Evolutionary conservation across 2,888 invertebrate genomes (phyloP).

Genomic region (Loripinus fragilis): DNA sequence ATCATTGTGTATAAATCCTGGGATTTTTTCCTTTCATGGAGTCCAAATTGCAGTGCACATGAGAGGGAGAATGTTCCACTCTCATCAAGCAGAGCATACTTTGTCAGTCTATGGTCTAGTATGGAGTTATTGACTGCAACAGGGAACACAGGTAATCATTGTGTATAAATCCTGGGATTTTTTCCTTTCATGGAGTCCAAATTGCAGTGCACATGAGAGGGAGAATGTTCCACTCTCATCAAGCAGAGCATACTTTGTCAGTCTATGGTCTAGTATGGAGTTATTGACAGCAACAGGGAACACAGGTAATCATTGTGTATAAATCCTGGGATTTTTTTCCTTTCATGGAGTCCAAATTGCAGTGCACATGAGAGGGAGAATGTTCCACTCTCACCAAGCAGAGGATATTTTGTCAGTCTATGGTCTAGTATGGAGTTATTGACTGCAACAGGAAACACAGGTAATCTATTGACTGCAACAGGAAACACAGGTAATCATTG

Average conservation of each 20-base stretch:
- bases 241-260: slow-evolving; percentile 62
- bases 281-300: slow-evolving; percentile 51
- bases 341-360: slow-evolving; percentile 59
- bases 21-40: too few relatives aligned
- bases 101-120: slow-evolving; percentile 60
- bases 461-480: too few relatives aligned
- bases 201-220: slow-evolving; percentile 47
- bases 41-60: too few relatives aligned
- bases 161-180: too few relatives aligned
- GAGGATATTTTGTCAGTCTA: slow-evolving; percentile 62
- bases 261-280: slow-evolving; percentile 65
- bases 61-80: too few relatives aligned
- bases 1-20: too few relatives aligned
- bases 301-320: slow-evolving; percentile 34
- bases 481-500: too few relatives aligned
- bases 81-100: too few relatives aligned
- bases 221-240: slow-evolving; percentile 61
- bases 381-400: slow-evolving; percentile 58
- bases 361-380: slow-evolving; percentile 46
- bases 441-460: background rate
- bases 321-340: too few relatives aligned
- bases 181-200: slow-evolving; percentile 61
- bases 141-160: too few relatives aligned
- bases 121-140: slow-evolving; percentile 16
- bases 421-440: slow-evolving; percentile 51